Conservation (phyloP, 2,888 invertebrate species). For the Sceliomorpha sp. region DNA sequence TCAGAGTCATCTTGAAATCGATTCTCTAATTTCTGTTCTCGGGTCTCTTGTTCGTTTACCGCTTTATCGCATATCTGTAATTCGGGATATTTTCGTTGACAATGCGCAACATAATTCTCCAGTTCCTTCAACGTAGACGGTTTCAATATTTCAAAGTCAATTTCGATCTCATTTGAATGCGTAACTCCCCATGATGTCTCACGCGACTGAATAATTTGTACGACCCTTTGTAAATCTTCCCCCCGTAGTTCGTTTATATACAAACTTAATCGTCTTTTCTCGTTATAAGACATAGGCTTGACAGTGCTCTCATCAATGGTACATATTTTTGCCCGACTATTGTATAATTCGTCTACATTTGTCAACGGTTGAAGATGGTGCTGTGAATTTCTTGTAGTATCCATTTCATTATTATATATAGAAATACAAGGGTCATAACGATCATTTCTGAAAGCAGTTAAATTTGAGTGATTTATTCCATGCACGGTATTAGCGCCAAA, state of each 20-base stretch:
- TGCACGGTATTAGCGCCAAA: slow-evolving; percentile 84
- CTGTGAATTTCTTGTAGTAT: too few relatives aligned
- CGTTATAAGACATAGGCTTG: slow-evolving; percentile 99
- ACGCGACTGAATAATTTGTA: slow-evolving; percentile 98
- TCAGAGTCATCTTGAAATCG: too few relatives aligned
- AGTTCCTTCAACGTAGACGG: slow-evolving; percentile 98
- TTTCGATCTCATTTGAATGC: slow-evolving; percentile 99
- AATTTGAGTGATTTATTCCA: slow-evolving; percentile 82
- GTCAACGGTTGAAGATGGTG: slow-evolving; percentile 82
- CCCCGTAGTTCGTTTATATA: slow-evolving; percentile 99
- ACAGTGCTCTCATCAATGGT: slow-evolving; percentile 99
- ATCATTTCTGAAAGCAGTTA: slow-evolving; percentile 77
- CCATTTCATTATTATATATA: too few relatives aligned
- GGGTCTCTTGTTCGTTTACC: too few relatives aligned
- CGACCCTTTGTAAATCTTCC: slow-evolving; percentile 97
- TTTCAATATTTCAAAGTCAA: slow-evolving; percentile 99
- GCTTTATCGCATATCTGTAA: too few relatives aligned
- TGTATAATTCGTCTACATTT: slow-evolving; percentile 91
- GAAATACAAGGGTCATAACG: too few relatives aligned
- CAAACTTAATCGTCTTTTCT: slow-evolving; percentile 98
- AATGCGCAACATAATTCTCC: slow-evolving; percentile 98
- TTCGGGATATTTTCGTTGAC: slow-evolving; percentile 99
- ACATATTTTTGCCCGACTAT: too few relatives aligned
- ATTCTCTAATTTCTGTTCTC: too few relatives aligned
- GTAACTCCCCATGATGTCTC: slow-evolving; percentile 98